Base-by-base conservation (phyloP, 1,140 invertebrate genomes). In the Pseudomyrmex pallidus region DNA sequence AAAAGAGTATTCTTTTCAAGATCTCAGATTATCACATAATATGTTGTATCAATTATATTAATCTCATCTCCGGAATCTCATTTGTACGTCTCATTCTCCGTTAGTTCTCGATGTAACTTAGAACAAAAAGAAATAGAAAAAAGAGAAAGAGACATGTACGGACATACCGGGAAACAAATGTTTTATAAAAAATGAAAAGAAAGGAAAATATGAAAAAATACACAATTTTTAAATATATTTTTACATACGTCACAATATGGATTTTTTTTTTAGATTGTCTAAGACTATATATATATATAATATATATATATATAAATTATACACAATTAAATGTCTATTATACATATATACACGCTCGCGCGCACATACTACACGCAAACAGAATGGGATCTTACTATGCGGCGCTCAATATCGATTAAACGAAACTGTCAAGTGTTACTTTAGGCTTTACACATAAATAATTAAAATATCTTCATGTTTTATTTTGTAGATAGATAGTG, bases 141-240 rank as follows among this genome's bases (percentile, higher is more conserved):
- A 25, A 64, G 57, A 66, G 74, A 62, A 56, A 61, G 13, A 74
- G 15, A 54, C 10, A 44, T 15, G 46, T 25, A 22, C n/a, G 0
- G 10, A 74, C 4, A 35, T 62, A 48, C 17, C 56, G 56, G 50
- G 74, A 77, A 78, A 17, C 7, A 46, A 67, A 78, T 54, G 48
- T 87, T 87, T 89, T 88, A 50, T 86, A 87, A 74, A 86, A 82
- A 82, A 82, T 62, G 50, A 63, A 63, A 62, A 74, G 46, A 52
- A 72, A 68, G 48, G 54, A 78, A 78, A 76, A 76, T 76, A 35
- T 70, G 66, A 72, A 80, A 35, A 85, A 70, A 84, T 77, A 82
- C 66, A 88, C 73, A 84, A 74, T 46, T 86, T 78, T 57, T 82
- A 84, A 67, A 78, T 68, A 87, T 88, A 88, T 88, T 88, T 88